phyloP scores from a whole-genome alignment of 2,888 invertebrate species.

The Myopa testacea region DNA sequence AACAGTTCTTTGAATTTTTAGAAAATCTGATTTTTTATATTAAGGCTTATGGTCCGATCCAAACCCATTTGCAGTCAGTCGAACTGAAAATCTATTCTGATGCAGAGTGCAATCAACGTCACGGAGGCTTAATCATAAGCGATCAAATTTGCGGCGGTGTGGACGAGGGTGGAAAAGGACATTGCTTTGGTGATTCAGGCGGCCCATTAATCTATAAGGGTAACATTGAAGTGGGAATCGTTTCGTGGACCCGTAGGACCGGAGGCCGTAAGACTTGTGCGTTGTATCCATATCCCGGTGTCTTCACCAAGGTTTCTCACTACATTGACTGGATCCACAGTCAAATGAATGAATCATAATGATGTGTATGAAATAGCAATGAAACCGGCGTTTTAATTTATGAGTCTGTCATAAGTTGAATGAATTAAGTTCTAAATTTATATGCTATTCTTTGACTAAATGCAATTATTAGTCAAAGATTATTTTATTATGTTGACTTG shows the following conservation, averaged over 20 bases:
- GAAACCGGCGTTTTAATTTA: too few relatives aligned
- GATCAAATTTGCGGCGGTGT: conserved; percentile 68
- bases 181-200: conserved; percentile 65
- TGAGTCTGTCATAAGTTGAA: too few relatives aligned
- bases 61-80: conserved; percentile 64
- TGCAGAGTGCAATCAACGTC: conserved; percentile 59
- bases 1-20: background rate
- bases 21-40: background rate
- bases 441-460: too few relatives aligned
- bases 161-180: conserved; percentile 60
- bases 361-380: too few relatives aligned
- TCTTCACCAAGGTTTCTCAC: conserved; percentile 66
- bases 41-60: conserved; percentile 62
- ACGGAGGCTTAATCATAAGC: conserved; percentile 53
- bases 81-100: conserved; percentile 64
- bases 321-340: conserved; percentile 61
- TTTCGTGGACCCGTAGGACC: conserved; percentile 69
- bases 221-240: conserved; percentile 65
- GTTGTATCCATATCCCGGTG: conserved; percentile 67
- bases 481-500: too few relatives aligned
- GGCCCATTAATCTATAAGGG: conserved; percentile 58
- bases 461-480: too few relatives aligned
- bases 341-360: conserved; percentile 41
- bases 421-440: too few relatives aligned
- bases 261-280: too few relatives aligned